Base-by-base conservation (phyloP, 2,797 vertebrate species). In the Sphenodon punctatus region DNA sequence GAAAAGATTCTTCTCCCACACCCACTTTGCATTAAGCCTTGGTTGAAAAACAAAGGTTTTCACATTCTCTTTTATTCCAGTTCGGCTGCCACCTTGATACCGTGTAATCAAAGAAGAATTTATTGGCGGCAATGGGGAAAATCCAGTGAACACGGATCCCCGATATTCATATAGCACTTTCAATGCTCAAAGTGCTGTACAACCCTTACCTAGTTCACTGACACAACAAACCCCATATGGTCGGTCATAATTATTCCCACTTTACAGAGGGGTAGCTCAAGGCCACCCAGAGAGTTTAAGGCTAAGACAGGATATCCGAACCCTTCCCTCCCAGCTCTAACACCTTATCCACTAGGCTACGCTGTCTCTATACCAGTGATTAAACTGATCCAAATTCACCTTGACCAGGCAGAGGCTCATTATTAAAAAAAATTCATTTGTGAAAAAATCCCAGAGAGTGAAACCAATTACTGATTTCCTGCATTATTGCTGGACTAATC, bases 391-490 rank as follows among this genome's bases (percentile, higher is more conserved):
- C 36, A 72, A 65, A 90, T 66, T 82, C 14, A 39, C 53, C 9
- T 42, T 82, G 75, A 23, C 13, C 60, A 68, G 34, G 58, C 22
- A 74, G 25, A 30, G 78, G 67, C 69, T 79, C 22, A 16, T 5
- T 25, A 4, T 65, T 73, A 51, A 55, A 76, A 87, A 69, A 78
- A 5, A 20, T 65, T 3, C 17, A 34, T 48, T 43, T 39, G 10
- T 68, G 73, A 65, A 88, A 83, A 51, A 76, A 10, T 39, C 41
- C 66, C 14, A 45, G 71, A 66, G 39, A 75, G 56, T 68, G 48
- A 23, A 73, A 67, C 88, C 67, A 77, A 78, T 76, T 88, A 89
- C 58, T 75, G 75, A 65, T n/a, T n/a, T n/a, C n/a, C 56, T 75
- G 15, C 56, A 48, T 39, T 75, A 60, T 48, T 38, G 61, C 27